A percentile compares a stretch with the other conserved stretches of the same genome.
Conservation (phyloP, 2,888 invertebrate genomes). For the Agrilus biguttatus region DNA sequence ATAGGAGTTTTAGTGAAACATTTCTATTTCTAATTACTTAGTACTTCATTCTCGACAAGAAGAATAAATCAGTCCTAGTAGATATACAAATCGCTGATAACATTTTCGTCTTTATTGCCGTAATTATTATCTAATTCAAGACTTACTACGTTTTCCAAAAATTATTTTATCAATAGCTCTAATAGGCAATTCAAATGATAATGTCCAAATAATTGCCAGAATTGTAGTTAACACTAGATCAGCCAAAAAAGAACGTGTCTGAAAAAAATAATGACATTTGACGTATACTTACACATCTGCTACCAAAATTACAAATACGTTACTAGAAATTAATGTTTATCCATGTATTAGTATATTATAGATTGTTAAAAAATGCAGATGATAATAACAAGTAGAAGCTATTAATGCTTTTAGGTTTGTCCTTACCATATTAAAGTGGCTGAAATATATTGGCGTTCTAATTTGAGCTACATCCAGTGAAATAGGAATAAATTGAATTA, state of each 20-base stretch:
- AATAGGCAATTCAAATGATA: constrained; percentile 36
- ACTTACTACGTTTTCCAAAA: constrained; percentile 4
- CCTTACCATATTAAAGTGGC: constrained; percentile 18
- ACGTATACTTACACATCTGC: no score
- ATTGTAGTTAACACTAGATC: constrained; percentile 28
- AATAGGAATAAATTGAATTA: constrained; percentile 33
- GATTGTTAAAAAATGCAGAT: no score
- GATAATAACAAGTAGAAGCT: no score
- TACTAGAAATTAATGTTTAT: no score
- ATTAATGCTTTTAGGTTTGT: no score
- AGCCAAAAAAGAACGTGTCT: constrained; percentile 31
- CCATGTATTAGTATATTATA: no score
- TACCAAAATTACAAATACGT: background rate
- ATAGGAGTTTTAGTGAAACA: no score
- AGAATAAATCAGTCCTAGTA: no score
- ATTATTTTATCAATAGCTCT: constrained; percentile 30
- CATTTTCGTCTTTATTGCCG: no score
- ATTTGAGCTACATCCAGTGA: constrained; percentile 11
- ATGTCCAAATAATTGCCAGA: constrained; percentile 28
- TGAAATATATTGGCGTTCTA: constrained; percentile 14
- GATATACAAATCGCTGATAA: no score
- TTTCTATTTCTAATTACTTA: no score
- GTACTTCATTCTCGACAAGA: no score
- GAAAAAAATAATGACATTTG: constrained; percentile 6
- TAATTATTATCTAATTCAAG: background rate